Evolutionary conservation across 2,797 vertebrate species (phyloP).

Genomic region (Karalla daura): DNA sequence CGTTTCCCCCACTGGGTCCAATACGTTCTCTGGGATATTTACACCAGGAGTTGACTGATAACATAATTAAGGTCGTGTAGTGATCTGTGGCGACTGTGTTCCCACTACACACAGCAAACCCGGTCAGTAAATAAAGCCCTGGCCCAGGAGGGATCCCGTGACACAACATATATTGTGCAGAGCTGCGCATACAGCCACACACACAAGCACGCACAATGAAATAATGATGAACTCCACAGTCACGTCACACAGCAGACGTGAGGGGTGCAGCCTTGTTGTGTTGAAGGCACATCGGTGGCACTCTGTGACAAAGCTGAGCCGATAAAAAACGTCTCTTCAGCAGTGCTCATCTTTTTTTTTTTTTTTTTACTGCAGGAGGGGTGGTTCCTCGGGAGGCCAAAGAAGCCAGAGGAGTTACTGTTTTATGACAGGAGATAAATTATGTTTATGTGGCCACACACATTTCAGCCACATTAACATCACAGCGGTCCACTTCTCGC

Average conservation of each 20-base stretch:
- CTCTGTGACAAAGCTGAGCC: constrained; percentile 15
- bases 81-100: constrained; percentile 73
- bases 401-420: background rate
- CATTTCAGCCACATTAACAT: constrained; percentile 27
- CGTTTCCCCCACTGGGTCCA: constrained; percentile 55
- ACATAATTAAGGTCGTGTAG: constrained; percentile 80
- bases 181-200: constrained; percentile 5
- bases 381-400: background rate
- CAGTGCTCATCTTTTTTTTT: constrained; percentile 1
- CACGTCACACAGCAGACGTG: constrained; percentile 48
- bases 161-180: constrained; percentile 66
- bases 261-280: constrained; percentile 7
- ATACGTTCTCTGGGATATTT: constrained; percentile 76
- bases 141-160: constrained; percentile 56
- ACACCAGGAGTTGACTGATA: constrained; percentile 77
- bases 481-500: background rate
- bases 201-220: constrained; percentile 10
- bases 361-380: constrained; percentile 7
- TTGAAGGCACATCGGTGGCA: constrained; percentile 9
- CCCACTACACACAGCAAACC: constrained; percentile 58
- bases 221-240: constrained; percentile 42
- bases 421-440: constrained; percentile 32
- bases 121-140: constrained; percentile 71
- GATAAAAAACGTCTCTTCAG: constrained; percentile 22
- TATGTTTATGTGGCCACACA: background rate